These are phyloP conservation scores for Meles meles DNA, from an alignment of 2,113 vertebrate species.

Conservation along the genomic window DNA sequence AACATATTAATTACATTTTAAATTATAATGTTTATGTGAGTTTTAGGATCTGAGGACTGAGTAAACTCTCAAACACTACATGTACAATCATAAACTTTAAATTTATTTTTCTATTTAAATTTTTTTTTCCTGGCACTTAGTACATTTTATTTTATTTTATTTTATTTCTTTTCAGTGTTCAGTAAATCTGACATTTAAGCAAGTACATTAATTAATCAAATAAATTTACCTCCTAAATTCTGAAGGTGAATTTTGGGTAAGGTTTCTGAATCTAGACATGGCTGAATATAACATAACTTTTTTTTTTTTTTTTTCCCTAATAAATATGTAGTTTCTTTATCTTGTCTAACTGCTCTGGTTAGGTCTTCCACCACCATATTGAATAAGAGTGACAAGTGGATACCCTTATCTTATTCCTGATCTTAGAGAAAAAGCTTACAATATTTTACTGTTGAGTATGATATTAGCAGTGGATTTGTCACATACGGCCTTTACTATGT, in stretches of 20 bases:
- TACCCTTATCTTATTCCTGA: background rate
- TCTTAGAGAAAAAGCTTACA: background rate
- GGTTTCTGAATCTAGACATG: background rate
- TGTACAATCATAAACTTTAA: background rate
- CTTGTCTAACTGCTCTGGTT: background rate
- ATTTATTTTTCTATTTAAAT: too few relatives aligned
- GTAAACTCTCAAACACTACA: background rate
- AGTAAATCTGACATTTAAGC: background rate
- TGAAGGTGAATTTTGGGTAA: background rate
- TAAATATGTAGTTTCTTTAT: background rate
- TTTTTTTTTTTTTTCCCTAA: background rate
- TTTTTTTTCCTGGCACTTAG: too few relatives aligned
- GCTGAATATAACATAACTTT: background rate
- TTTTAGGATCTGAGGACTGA: background rate
- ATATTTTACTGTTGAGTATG: background rate
- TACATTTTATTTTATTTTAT: too few relatives aligned
- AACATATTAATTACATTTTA: background rate
- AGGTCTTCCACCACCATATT: background rate
- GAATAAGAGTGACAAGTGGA: background rate
- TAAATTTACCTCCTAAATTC: background rate
- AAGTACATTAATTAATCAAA: background rate
- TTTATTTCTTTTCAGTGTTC: too few relatives aligned
- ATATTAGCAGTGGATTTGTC: background rate
- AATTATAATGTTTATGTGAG: background rate
- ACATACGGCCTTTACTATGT: background rate